phyloP scores from a whole-genome alignment of 2,113 vertebrate species.

The Seriola aureovittata region DNA sequence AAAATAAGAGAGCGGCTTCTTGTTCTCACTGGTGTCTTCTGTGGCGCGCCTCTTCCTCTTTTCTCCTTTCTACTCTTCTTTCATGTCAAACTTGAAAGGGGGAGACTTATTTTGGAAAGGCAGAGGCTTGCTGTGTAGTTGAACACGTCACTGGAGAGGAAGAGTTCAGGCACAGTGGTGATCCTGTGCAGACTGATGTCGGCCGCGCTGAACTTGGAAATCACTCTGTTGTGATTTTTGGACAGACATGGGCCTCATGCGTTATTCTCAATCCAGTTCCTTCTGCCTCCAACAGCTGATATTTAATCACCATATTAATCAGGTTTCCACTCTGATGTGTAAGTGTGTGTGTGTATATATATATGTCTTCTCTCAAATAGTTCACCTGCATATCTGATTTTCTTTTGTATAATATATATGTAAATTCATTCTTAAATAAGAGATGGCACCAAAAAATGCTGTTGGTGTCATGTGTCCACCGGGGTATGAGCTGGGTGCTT shows the following conservation, averaged over 20 bases:
- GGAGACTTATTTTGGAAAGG: constrained; percentile 45
- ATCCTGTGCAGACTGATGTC: constrained; percentile 28
- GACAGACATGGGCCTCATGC: constrained; percentile 50
- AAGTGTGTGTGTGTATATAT: not conserved
- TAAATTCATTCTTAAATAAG: constrained; percentile 23
- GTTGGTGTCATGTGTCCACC: constrained; percentile 13
- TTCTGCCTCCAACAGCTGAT: constrained; percentile 19
- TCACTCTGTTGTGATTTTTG: constrained; percentile 35
- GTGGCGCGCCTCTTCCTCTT: constrained; percentile 33
- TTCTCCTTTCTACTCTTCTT: constrained; percentile 42
- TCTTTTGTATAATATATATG: not conserved
- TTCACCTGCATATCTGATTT: constrained; percentile 21
- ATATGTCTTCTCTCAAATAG: not conserved
- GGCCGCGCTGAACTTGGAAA: constrained; percentile 34
- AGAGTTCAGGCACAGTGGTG: constrained; percentile 19
- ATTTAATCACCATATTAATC: constrained; percentile 60
- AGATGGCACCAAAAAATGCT: not conserved
- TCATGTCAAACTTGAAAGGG: constrained; percentile 69
- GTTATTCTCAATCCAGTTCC: constrained; percentile 57
- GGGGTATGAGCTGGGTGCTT: constrained; percentile 26
- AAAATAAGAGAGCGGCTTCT: constrained; percentile 43
- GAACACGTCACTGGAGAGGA: constrained; percentile 24
- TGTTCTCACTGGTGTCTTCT: constrained; percentile 48
- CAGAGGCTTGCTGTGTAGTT: constrained; percentile 24
- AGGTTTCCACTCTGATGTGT: constrained; percentile 45